Conservation (phyloP, 2,797 vertebrate species). For the Limosa lapponica region DNA sequence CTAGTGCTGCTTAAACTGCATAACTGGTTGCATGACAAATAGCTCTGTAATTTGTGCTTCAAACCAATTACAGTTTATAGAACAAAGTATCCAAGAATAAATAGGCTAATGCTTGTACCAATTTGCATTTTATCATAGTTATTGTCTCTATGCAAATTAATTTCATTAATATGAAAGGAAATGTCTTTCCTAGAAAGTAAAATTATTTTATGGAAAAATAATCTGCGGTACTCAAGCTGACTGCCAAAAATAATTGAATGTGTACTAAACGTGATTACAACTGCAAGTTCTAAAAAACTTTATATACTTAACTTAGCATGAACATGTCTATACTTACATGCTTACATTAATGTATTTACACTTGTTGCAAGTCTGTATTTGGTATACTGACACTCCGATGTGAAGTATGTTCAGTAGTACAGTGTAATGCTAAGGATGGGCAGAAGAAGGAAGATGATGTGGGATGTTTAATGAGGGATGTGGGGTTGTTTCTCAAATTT, state of each 20-base stretch:
- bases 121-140: background rate
- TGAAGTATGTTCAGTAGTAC: background rate
- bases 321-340: background rate
- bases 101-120: background rate
- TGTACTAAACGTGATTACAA: background rate
- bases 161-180: background rate
- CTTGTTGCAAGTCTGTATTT: background rate
- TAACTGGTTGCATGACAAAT: background rate
- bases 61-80: background rate
- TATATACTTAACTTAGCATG: background rate
- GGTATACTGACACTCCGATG: background rate
- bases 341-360: background rate
- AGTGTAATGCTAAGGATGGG: background rate
- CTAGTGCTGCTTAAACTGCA: background rate
- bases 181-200: background rate
- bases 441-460: background rate
- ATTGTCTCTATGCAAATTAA: background rate
- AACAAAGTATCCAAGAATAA: background rate
- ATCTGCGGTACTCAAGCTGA: background rate
- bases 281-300: background rate
- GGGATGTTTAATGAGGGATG: background rate
- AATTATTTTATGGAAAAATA: background rate
- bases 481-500: background rate
- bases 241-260: background rate
- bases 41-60: background rate